These are phyloP conservation scores for Planococcus citri DNA, from an alignment of 1,140 invertebrate genomes.

Conservation along the genomic window DNA sequence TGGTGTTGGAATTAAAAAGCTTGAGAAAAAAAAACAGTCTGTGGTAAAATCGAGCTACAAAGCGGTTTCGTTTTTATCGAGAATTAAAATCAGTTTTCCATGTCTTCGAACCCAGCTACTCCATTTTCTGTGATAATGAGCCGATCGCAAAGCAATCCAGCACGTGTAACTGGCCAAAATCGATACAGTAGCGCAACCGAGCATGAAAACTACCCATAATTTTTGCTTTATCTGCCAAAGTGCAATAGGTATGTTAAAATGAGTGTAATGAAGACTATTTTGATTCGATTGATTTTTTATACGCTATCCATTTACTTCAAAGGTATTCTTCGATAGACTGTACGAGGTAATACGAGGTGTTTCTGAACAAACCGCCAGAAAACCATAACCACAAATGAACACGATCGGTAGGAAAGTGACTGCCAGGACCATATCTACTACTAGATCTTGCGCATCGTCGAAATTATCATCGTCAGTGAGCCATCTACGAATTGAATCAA, in stretches of 20 bases:
- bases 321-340: background rate
- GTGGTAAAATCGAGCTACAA: background rate
- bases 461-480: constrained; percentile 11
- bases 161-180: background rate
- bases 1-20: too few relatives aligned
- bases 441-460: constrained; percentile 9
- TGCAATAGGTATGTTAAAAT: background rate
- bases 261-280: too few relatives aligned
- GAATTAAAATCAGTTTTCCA: background rate
- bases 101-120: background rate
- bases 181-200: background rate
- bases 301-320: background rate
- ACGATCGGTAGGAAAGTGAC: constrained; percentile 1
- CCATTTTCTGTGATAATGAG: background rate
- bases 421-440: background rate
- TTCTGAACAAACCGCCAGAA: background rate
- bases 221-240: background rate
- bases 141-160: background rate
- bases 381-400: constrained; percentile 12
- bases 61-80: background rate
- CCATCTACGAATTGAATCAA: constrained; percentile 17
- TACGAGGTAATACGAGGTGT: background rate
- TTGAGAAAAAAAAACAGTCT: too few relatives aligned
- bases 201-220: background rate
- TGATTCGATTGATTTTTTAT: too few relatives aligned